Base-by-base conservation (phyloP, 2,888 invertebrate species). In the Crepidodera aurea region DNA sequence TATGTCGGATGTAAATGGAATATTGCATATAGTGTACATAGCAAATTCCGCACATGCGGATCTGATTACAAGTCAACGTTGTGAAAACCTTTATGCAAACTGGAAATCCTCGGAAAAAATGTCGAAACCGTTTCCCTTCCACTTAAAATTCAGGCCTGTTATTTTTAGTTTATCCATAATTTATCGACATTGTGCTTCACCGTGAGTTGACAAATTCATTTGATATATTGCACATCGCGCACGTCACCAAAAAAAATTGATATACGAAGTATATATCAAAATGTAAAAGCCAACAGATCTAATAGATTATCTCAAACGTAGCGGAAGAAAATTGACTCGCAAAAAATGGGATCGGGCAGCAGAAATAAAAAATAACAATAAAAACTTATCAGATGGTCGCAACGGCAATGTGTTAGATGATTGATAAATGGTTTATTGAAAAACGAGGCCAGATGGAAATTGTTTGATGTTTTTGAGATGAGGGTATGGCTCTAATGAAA, bases 381-480 rank as follows among this genome's bases (percentile, higher is more conserved):
- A 65, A 65, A 65, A 65, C 48, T 57, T 51, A 71, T 72, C 73
- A 71, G 70, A 71, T 72, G 73, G 73, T 72, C 72, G 68, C 69
- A 66, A 60, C 63, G 57, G 53, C 56, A 50, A 56, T 54, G 69
- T 60, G 65, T 62, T 57, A 51, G 65, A 71, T 75, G 74, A 75
- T 75, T 75, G 75, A 75, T 75, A 71, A 60, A 67, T 61, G 69
- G 72, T 70, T 74, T 73, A 74, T 71, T 71, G 71, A 67, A 67
- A 69, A 70, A 70, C 59, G 44, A 51, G 66, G 67, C 13, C 51
- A 44, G 55, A 56, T 46, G 55, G 46, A 56, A 56, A 56, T 56
- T 34, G 25, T 37, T 19, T 25, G 44, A 13, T 25, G 44, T 13
- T n/a, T 13, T 32, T 56, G 39, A 34, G 55, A 46, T 25, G 55